phyloP scores from a whole-genome alignment of 2,797 vertebrate species.

The Rhadinocentrus ornatus region DNA sequence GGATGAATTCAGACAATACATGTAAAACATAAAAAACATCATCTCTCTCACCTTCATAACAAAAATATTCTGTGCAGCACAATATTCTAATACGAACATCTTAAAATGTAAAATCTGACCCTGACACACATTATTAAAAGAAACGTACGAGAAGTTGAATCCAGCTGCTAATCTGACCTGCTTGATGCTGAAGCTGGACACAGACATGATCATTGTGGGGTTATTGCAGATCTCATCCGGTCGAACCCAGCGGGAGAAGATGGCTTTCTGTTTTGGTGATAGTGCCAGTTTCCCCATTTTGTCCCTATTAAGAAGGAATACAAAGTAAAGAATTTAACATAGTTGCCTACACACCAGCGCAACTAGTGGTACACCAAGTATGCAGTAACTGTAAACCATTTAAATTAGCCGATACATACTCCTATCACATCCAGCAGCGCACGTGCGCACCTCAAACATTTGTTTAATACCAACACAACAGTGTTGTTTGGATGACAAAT shows the following conservation, averaged over 20 bases:
- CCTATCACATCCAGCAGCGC: too few relatives aligned
- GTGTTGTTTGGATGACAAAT: too few relatives aligned
- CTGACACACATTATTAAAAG: background rate
- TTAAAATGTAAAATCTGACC: background rate
- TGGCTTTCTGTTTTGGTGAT: constrained; percentile 95
- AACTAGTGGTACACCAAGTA: too few relatives aligned
- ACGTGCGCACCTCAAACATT: too few relatives aligned
- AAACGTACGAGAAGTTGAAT: background rate
- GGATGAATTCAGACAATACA: constrained; percentile 8
- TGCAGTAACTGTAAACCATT: background rate
- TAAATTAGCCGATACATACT: too few relatives aligned
- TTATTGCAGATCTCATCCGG: constrained; percentile 95
- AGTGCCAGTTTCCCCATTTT: constrained; percentile 92
- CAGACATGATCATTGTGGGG: constrained; percentile 97
- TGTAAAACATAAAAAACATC: background rate
- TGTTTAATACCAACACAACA: background rate
- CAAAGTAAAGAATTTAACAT: background rate
- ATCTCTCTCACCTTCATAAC: background rate
- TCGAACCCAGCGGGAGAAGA: constrained; percentile 96
- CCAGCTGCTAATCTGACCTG: constrained; percentile 83
- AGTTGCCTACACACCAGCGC: background rate
- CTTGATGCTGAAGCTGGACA: constrained; percentile 99
- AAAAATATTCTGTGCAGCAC: too few relatives aligned
- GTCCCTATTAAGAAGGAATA: constrained; percentile 82
- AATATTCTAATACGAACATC: accelerated